Conservation (phyloP, 2,797 vertebrate species). For the Hyperoplus lanceolatus region DNA sequence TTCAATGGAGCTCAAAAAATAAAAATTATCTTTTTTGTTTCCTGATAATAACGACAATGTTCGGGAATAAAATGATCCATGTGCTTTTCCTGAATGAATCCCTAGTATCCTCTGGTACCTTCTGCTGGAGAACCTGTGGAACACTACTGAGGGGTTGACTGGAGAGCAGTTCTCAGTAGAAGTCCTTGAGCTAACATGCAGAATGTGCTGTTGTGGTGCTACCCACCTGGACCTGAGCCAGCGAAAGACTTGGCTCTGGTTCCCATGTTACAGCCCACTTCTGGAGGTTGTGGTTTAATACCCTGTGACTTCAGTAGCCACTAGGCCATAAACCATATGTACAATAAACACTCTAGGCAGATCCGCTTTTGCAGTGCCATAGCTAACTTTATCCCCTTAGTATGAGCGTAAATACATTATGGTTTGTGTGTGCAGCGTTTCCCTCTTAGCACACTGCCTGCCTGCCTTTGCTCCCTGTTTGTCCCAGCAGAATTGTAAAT, state of each 20-base stretch:
- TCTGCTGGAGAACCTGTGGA: constrained; percentile 64
- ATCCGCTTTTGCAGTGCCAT: constrained; percentile 42
- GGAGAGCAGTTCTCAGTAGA: constrained; percentile 67
- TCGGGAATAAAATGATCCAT: too few relatives aligned
- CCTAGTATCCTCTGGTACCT: neutral
- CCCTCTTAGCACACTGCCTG: constrained; percentile 30
- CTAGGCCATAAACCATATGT: constrained; percentile 72
- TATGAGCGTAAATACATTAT: constrained; percentile 30
- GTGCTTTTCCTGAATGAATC: too few relatives aligned
- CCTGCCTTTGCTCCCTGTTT: constrained; percentile 50
- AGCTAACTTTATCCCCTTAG: constrained; percentile 29
- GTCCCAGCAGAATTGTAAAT: constrained; percentile 76
- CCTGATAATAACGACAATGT: too few relatives aligned
- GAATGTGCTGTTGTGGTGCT: constrained; percentile 74
- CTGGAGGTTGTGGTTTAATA: constrained; percentile 79
- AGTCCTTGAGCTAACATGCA: constrained; percentile 71
- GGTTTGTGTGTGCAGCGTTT: constrained; percentile 31
- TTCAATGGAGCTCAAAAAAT: too few relatives aligned
- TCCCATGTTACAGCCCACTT: constrained; percentile 58
- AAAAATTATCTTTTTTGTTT: too few relatives aligned
- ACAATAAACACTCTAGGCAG: constrained; percentile 68
- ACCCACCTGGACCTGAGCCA: constrained; percentile 76
- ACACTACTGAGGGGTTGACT: constrained; percentile 56
- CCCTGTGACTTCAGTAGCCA: constrained; percentile 68
- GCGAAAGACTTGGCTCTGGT: constrained; percentile 56